These are phyloP conservation scores for Aptenodytes forsteri DNA, from an alignment of 2,113 vertebrate species.

Conservation along the genomic window DNA sequence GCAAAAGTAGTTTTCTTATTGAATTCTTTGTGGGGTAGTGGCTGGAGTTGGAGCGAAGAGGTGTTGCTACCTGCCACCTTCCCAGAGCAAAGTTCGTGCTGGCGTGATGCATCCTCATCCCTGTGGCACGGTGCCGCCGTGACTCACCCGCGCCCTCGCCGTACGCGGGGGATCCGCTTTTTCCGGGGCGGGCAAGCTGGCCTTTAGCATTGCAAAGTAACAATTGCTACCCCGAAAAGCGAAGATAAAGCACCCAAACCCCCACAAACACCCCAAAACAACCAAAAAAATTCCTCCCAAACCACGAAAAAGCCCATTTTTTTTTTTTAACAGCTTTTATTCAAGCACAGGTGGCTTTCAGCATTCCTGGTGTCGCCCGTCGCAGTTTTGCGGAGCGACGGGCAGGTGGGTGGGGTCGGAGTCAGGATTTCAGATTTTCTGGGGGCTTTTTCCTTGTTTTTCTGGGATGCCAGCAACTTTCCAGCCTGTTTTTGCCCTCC, in stretches of 20 bases:
- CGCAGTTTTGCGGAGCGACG: rapidly evolving
- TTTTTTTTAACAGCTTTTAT: background rate
- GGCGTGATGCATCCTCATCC: background rate
- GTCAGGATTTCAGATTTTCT: background rate
- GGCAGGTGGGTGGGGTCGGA: rapidly evolving
- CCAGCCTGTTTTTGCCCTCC: background rate
- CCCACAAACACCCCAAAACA: background rate
- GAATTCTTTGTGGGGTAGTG: background rate
- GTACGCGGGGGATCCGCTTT: background rate
- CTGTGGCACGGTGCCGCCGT: rapidly evolving
- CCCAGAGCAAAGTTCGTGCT: background rate
- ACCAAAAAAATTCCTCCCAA: too few species aligned
- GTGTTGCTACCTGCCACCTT: background rate
- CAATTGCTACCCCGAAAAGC: background rate
- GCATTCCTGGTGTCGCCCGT: rapidly evolving
- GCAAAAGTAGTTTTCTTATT: too few species aligned
- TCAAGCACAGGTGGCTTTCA: background rate
- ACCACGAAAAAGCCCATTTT: too few species aligned
- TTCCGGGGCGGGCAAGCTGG: background rate
- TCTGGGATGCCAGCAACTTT: background rate
- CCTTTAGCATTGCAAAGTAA: background rate
- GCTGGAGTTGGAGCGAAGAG: background rate
- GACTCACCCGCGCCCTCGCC: background rate
- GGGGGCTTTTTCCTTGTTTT: background rate
- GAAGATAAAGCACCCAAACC: background rate